Base-by-base conservation (phyloP, 2,888 invertebrate genomes). In the Epirrhoe alternata region DNA sequence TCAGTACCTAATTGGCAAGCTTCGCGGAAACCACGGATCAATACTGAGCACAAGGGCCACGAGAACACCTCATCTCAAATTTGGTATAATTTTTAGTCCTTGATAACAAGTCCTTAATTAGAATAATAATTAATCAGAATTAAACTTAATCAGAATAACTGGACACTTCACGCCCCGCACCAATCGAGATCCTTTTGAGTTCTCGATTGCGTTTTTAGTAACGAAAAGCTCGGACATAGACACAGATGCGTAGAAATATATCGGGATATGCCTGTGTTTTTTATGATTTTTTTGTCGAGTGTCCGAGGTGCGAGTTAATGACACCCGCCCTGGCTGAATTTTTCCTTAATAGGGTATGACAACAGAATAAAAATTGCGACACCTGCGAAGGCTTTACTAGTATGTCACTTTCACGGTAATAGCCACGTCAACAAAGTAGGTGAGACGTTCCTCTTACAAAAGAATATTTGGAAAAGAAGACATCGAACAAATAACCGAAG, bases 371-470 rank as follows among this genome's bases (percentile, higher is more conserved):
- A 64, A 61, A 63, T 65, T 62, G 56, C 64, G 50, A 68, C 65
- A 69, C 64, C 69, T 68, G 62, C 55, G 65, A 66, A 62, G 65
- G 65, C 69, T 69, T 65, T 71, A 72, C 70, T 71, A 70, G 59
- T 66, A 57, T 72, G 69, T 69, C 72, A 69, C 69, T 69, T 70
- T 68, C 66, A 68, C 64, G 63, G 60, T 71, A 66, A 69, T 69
- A 67, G 66, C 70, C 69, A 51, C 66, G 70, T 62, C 61, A 64
- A 67, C 68, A 65, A 67, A 66, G 65, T 68, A 66, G 55, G 38
- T 51, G 68, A 64, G 69, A 68, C 57, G 61, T 66, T 42, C n/a
- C 24, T 35, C 64, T 49, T 38, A 63, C 63, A 52, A 68, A 64
- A 59, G 61, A 72, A 72, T 72, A 69, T 71, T 53, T 61, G 62